Conservation (phyloP, 2,113 vertebrate species). For the Meles meles region DNA sequence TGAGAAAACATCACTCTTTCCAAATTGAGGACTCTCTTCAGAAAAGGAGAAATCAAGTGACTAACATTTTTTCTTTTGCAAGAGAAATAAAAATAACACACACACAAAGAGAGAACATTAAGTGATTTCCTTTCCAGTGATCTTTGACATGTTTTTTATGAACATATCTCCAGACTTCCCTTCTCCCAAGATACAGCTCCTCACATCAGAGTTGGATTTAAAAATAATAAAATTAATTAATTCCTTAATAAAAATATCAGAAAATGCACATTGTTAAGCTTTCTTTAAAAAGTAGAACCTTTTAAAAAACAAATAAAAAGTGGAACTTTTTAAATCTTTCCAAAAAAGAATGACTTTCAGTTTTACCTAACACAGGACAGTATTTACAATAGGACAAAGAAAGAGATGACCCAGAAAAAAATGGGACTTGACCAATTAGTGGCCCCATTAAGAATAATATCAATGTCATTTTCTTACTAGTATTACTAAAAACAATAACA, state of each 20-base stretch:
- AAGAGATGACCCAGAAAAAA: not conserved
- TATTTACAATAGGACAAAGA: not conserved
- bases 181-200: not conserved
- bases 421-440: not conserved
- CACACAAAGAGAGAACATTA: not conserved
- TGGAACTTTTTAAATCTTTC: not conserved
- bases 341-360: not conserved
- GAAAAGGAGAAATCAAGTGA: slow-evolving; percentile 20
- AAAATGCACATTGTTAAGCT: not conserved
- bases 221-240: not conserved
- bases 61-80: not conserved
- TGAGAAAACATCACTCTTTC: slow-evolving; percentile 17
- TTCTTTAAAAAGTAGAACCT: not conserved
- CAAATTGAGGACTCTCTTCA: slow-evolving; percentile 19
- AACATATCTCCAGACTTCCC: not conserved
- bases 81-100: slow-evolving; percentile 34
- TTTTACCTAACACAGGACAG: not conserved
- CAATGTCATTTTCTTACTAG: not conserved
- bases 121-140: slow-evolving; percentile 21
- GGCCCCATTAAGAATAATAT: not conserved
- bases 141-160: slow-evolving; percentile 39
- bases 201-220: not conserved
- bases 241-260: slow-evolving; percentile 8
- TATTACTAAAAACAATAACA: not conserved
- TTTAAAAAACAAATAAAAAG: not conserved